phyloP scores from a whole-genome alignment of 2,888 invertebrate species.

The Acanthosoma haemorrhoidale region DNA sequence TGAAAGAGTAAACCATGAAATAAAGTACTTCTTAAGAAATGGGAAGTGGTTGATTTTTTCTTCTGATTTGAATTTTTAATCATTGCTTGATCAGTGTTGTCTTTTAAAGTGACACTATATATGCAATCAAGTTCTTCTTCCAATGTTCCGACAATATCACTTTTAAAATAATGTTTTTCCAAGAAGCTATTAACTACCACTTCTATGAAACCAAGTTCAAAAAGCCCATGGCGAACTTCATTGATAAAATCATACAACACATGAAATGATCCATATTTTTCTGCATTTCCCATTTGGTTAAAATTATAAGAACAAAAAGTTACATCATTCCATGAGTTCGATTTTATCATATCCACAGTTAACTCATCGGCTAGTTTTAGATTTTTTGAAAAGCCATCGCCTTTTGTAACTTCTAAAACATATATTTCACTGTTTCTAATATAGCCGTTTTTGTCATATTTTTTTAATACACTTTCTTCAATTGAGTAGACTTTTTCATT shows the following conservation, averaged over 20 bases:
- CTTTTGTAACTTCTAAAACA: not conserved
- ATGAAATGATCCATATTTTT: not conserved
- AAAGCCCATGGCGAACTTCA: not conserved
- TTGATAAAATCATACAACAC: not conserved
- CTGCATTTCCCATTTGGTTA: not conserved
- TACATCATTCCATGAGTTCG: not conserved
- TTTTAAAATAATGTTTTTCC: not conserved
- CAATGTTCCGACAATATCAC: not conserved
- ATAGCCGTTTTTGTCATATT: not conserved
- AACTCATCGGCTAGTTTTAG: not conserved
- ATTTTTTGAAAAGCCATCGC: not conserved
- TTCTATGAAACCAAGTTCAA: constrained; percentile 14
- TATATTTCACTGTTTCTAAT: not conserved
- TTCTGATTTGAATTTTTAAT: not conserved
- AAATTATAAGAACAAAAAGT: not conserved
- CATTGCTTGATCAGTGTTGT: not conserved
- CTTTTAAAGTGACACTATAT: not conserved
- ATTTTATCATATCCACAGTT: not conserved
- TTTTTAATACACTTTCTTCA: not conserved
- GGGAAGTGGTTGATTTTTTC: not conserved
- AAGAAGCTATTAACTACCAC: not conserved
- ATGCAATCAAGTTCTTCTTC: not conserved
- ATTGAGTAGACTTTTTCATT: not conserved
- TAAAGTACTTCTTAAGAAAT: not conserved
- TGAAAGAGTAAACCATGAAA: not conserved